Conservation (phyloP, 2,888 invertebrate species). For the Eupsilia transversa region DNA sequence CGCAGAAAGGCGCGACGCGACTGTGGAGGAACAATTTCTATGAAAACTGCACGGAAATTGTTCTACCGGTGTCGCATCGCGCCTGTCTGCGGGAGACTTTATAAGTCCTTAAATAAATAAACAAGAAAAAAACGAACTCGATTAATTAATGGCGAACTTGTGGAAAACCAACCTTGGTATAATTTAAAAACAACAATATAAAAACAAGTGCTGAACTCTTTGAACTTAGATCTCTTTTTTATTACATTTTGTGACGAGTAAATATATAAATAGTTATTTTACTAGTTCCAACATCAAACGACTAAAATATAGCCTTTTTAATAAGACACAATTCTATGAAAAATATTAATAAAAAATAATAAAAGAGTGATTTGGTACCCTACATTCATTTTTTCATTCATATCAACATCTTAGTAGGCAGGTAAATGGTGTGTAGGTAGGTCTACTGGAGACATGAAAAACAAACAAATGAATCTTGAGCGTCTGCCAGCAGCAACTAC, state of each 20-base stretch:
- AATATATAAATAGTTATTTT: neutral
- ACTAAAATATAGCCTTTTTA: neutral
- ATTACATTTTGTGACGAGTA: neutral
- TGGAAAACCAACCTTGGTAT: neutral
- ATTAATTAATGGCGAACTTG: neutral
- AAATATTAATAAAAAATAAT: neutral
- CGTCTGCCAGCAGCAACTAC: slow-evolving; percentile 28
- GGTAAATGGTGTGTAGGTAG: no score
- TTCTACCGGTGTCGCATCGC: no score
- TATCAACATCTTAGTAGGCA: neutral
- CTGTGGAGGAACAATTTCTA: no score
- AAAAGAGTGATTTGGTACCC: neutral
- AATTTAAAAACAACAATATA: neutral
- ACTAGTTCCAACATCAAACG: neutral
- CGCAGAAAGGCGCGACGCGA: no score
- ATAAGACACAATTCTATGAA: neutral
- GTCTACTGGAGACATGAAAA: slow-evolving; percentile 23
- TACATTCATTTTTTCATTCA: neutral
- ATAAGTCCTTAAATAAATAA: no score
- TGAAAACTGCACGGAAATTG: no score
- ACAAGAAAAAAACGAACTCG: neutral
- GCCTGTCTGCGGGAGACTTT: no score
- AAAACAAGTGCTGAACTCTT: neutral
- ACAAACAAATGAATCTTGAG: slow-evolving; percentile 45
- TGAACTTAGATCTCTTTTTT: neutral